Conservation (phyloP, 2,113 vertebrate genomes). For the Chroicocephalus ridibundus region DNA sequence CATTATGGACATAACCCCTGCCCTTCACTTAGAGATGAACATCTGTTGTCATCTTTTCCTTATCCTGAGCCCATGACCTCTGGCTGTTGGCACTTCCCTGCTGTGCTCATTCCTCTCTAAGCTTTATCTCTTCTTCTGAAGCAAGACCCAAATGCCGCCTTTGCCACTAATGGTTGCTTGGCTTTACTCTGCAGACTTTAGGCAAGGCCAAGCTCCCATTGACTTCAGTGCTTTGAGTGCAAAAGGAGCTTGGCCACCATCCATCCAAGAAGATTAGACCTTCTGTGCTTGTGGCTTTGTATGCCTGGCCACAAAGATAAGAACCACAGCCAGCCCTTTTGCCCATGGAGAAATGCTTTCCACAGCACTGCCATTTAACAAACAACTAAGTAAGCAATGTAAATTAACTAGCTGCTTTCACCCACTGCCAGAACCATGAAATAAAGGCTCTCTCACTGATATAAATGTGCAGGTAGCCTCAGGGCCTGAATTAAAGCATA, state of each 20-base stretch:
- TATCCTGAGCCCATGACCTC: neutral
- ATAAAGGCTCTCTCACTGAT: neutral
- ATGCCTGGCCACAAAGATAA: constrained; percentile 50
- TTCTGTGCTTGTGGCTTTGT: constrained; percentile 35
- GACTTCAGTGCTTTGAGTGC: constrained; percentile 37
- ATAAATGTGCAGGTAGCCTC: neutral
- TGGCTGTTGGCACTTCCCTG: neutral
- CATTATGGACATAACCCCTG: neutral
- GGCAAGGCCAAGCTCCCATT: constrained; percentile 47
- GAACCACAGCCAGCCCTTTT: constrained; percentile 16
- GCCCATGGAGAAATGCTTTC: constrained; percentile 37
- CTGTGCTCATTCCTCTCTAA: neutral
- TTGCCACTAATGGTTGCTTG: constrained; percentile 23
- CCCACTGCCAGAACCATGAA: neutral
- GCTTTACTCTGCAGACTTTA: constrained; percentile 20
- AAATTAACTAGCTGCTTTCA: constrained; percentile 49
- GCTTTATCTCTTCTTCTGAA: constrained; percentile 38
- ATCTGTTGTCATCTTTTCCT: neutral
- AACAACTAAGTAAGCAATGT: constrained; percentile 26
- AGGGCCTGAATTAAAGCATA: neutral
- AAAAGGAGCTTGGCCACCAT: constrained; percentile 25
- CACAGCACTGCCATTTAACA: constrained; percentile 23
- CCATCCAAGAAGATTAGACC: constrained; percentile 41
- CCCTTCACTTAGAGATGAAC: neutral
- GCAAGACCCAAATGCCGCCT: neutral